Evolutionary conservation across 2,888 invertebrate species (phyloP), one percentile per base, ranked within the genome.

Genomic region (Harpalus rubripes): DNA sequence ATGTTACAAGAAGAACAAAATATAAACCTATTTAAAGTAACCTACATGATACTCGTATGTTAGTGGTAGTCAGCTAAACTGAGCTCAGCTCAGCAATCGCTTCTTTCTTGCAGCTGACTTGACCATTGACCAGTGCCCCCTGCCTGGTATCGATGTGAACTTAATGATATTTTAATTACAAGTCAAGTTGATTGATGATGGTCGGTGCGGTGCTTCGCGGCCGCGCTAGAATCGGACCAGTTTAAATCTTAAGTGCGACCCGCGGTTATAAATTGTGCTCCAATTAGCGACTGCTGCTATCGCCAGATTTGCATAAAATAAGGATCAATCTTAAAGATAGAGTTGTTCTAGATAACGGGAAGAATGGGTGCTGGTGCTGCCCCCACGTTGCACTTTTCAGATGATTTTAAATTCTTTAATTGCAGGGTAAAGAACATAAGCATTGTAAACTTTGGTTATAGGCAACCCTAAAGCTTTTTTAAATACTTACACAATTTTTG

Each of bases 81-180:
- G 32, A 5, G 44, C 44, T 8, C 44, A 12, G 12, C 10, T 52
- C 44, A 52, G 10, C 32, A 4, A 32, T 52, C 44, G 44, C 44
- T 52, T 52, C 5, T 52, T 52, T 12, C 44, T 32, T 32, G 44
- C 44, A 52, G 44, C 44, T 52, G 44, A 52, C 44, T 12, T 52
- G 44, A 52, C 44, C 44, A 52, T 8, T 52, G 44, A 2, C 44
- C 44, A 52, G 44, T 52, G 44, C 44, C 44, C 44, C 44, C 44
- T 52, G 44, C 44, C 44, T 12, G 44, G 89, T 89, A 88, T 89
- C 88, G 88, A 89, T 87, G 88, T 87, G 88, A 85, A 88, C 87
- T 86, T 89, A 89, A 89, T 87, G 89, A 89, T 89, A 88, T 89
- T 89, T 89, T 89, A 89, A 89, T 89, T 89, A 88, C 88, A 87